phyloP scores from a whole-genome alignment of 2,888 invertebrate species.

The Ecliptopera silaceata region DNA sequence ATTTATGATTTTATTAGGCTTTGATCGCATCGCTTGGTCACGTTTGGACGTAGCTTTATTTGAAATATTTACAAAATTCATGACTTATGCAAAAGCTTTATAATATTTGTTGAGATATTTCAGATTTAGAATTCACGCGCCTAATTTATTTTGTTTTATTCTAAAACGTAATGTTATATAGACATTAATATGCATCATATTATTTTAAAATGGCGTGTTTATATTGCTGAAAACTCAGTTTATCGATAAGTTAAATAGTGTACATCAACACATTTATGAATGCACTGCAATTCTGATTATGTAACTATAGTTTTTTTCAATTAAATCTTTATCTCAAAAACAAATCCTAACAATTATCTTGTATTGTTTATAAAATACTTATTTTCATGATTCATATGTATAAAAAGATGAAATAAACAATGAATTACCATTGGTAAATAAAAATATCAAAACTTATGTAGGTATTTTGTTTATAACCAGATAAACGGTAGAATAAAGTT shows the following conservation, averaged over 20 bases:
- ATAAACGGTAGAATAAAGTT: background rate
- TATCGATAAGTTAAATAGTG: too few relatives aligned
- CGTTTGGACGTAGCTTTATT: background rate
- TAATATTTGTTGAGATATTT: background rate
- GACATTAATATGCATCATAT: background rate
- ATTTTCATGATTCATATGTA: background rate
- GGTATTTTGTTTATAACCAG: background rate
- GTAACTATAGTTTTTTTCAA: too few relatives aligned
- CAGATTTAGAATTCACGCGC: conserved; percentile 13
- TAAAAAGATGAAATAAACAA: background rate
- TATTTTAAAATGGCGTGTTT: background rate
- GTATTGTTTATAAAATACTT: too few relatives aligned
- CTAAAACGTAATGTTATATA: conserved; percentile 1
- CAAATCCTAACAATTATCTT: too few relatives aligned
- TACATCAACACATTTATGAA: too few relatives aligned
- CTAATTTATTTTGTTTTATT: background rate
- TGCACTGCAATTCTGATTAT: too few relatives aligned
- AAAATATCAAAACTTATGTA: background rate
- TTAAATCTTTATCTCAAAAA: too few relatives aligned
- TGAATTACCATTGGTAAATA: background rate
- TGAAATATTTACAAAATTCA: conserved; percentile 2
- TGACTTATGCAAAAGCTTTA: background rate
- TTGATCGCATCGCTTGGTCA: background rate
- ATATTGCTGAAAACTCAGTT: too few relatives aligned
- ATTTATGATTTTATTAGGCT: background rate